Conservation (phyloP, 2,888 invertebrate species). For the Lasioglossum leucozonium region DNA sequence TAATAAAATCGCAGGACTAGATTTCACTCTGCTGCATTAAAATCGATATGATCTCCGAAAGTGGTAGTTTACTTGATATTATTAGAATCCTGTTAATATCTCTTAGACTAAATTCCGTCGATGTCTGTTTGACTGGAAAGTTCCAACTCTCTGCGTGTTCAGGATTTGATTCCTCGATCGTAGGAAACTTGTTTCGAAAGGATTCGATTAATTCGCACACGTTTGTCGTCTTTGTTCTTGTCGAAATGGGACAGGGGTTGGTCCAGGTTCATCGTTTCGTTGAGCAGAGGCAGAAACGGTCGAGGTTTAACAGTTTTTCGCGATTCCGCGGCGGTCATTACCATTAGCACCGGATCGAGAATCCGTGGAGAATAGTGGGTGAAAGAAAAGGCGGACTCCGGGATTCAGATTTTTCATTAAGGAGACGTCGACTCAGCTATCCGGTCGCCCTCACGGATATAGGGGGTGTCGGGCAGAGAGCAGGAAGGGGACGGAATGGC, state of each 20-base stretch:
- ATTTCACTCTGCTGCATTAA: not conserved
- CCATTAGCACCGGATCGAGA: conserved; percentile 60
- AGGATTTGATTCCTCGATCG: not conserved
- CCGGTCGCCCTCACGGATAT: conserved; percentile 71
- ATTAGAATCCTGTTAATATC: not conserved
- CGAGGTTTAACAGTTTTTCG: conserved; percentile 50
- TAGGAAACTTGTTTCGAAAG: not conserved
- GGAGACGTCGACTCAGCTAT: conserved; percentile 84
- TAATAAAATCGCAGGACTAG: not conserved
- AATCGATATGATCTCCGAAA: not conserved
- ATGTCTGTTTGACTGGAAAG: not conserved
- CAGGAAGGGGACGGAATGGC: conserved; percentile 69
- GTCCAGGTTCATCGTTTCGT: not conserved
- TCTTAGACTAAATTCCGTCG: not conserved
- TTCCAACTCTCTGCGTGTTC: not conserved
- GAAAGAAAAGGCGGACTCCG: conserved; percentile 70
- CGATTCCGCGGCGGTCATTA: conserved; percentile 61
- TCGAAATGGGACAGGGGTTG: not conserved
- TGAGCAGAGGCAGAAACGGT: conserved; percentile 18
- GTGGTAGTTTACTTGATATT: not conserved
- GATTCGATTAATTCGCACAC: not conserved
- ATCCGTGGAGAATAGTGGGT: conserved; percentile 64
- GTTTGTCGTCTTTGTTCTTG: not conserved
- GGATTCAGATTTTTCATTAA: conserved; percentile 84
- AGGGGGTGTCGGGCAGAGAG: conserved; percentile 52